A percentile compares a stretch with the other conserved stretches of the same genome.
phyloP scores from a whole-genome alignment of 2,113 vertebrate genomes.

The Cyprinodon brontotheroides region DNA sequence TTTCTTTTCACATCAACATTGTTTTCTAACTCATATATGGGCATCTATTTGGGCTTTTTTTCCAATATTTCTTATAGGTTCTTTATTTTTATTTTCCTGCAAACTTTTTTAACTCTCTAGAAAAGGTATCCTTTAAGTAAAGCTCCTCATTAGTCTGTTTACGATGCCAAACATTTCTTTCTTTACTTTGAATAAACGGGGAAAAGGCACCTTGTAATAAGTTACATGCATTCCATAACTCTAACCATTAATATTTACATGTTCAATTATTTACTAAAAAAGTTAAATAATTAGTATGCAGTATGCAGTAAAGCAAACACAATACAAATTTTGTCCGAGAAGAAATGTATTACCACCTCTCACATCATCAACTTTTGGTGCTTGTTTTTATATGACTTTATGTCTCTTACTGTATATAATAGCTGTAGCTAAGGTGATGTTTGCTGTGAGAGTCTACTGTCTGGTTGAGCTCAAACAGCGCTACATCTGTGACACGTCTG shows the following conservation, averaged over 20 bases:
- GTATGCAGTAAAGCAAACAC: not conserved
- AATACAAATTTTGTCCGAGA: not conserved
- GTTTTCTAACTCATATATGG: not conserved
- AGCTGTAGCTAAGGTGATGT: too few relatives aligned
- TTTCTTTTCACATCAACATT: conserved; percentile 1
- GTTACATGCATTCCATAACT: not conserved
- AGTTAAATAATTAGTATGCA: not conserved
- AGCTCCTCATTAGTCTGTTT: not conserved
- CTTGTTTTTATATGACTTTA: not conserved
- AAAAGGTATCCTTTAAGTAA: not conserved
- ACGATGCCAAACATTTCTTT: not conserved
- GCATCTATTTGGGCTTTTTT: not conserved
- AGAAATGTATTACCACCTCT: not conserved
- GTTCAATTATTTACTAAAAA: not conserved
- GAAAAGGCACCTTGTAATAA: not conserved
- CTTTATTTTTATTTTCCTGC: not conserved
- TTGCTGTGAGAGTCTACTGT: too few relatives aligned
- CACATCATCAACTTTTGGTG: not conserved
- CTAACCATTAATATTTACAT: not conserved
- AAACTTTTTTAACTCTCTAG: conserved; percentile 9
- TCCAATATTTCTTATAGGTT: not conserved
- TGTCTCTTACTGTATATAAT: not conserved
- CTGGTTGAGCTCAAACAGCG: too few relatives aligned
- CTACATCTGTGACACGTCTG: too few relatives aligned
- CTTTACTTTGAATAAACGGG: not conserved